These are phyloP conservation scores for Meloidogyne floridensis DNA, from an alignment of 1,140 invertebrate genomes.

Conservation along the genomic window DNA sequence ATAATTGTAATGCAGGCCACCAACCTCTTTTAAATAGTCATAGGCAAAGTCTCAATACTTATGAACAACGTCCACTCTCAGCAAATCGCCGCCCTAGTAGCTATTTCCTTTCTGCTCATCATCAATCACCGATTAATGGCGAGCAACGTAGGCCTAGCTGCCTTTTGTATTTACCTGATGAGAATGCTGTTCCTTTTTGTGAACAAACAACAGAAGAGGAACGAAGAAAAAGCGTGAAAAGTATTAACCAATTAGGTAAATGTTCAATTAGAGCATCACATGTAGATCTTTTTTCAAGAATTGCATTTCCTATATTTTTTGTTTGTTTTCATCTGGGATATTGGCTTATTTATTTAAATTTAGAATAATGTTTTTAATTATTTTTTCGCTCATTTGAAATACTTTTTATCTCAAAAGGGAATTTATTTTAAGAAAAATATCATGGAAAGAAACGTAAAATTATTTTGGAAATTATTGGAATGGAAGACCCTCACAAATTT, in stretches of 20 bases:
- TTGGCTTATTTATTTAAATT: constrained; percentile 60
- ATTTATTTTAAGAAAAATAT: too few species aligned
- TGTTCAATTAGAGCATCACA: constrained; percentile 46
- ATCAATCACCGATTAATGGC: background rate
- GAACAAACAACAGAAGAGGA: background rate
- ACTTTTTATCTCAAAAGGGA: too few species aligned
- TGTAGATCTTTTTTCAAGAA: constrained; percentile 60
- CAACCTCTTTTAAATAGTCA: constrained; percentile 12
- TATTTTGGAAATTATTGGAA: too few species aligned
- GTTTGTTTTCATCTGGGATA: constrained; percentile 59
- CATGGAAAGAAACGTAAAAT: too few species aligned
- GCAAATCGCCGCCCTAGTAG: background rate
- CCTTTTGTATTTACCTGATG: background rate
- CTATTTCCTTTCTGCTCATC: background rate
- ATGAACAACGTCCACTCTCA: background rate
- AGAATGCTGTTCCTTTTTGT: background rate
- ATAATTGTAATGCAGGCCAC: constrained; percentile 35
- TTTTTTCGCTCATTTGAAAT: background rate
- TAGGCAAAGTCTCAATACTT: background rate
- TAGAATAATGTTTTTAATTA: constrained; percentile 28
- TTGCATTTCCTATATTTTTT: constrained; percentile 62
- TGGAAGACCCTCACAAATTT: too few species aligned
- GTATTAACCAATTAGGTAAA: background rate
- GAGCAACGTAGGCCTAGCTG: background rate
- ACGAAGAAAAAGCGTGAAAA: background rate